Evolutionary conservation across 1,140 invertebrate genomes (phyloP).

Genomic region (Oedothorax gibbosus): DNA sequence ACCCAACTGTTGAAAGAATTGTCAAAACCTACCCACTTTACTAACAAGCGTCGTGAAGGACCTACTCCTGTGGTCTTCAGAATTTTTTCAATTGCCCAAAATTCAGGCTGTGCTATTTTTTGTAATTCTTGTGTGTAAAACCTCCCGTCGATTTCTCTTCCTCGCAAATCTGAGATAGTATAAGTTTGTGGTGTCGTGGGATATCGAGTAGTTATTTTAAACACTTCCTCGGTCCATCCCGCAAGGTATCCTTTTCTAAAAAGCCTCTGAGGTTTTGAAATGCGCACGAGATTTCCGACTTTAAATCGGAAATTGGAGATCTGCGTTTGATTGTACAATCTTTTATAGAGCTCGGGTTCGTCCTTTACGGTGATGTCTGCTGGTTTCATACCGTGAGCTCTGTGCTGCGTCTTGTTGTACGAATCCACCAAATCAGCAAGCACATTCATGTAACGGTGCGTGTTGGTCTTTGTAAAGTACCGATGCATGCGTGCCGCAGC

Average conservation of each 20-base stretch:
- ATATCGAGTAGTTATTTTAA: not conserved
- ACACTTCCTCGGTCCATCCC: not conserved
- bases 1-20: not conserved
- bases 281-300: not conserved
- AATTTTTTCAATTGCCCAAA: constrained; percentile 11
- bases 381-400: not conserved
- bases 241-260: not conserved
- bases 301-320: not conserved
- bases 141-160: not conserved
- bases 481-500: not conserved
- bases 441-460: too few species aligned
- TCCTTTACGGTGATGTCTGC: not conserved
- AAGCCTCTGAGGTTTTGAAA: not conserved
- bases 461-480: not conserved
- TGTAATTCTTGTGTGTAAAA: not conserved
- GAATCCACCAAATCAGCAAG: not conserved
- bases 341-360: constrained; percentile 9
- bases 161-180: not conserved
- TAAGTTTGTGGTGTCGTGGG: not conserved
- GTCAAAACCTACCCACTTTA: not conserved
- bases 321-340: not conserved
- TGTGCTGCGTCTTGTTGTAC: not conserved
- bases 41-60: not conserved
- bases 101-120: not conserved
- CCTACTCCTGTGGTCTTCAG: not conserved